Conservation (phyloP, 2,797 vertebrate genomes). For the Brachyrhaphis roseni region DNA sequence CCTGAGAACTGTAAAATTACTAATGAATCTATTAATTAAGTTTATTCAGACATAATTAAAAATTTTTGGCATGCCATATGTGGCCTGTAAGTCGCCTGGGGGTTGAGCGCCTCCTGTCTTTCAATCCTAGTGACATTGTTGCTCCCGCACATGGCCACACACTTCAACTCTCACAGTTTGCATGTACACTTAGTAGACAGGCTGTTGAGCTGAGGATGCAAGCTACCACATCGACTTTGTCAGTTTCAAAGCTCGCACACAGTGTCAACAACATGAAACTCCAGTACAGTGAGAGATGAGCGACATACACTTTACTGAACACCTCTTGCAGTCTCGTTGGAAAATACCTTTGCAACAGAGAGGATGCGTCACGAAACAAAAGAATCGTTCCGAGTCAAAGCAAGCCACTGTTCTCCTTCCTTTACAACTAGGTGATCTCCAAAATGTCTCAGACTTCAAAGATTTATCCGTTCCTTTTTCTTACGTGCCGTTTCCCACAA, state of each 20-base stretch:
- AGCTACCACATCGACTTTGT: constrained; percentile 38
- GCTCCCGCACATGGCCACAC: background rate
- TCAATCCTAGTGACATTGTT: background rate
- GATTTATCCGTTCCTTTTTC: constrained; percentile 10
- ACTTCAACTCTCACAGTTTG: background rate
- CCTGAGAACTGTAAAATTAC: background rate
- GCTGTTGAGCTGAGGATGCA: constrained; percentile 32
- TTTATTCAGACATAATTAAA: background rate
- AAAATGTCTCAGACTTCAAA: constrained; percentile 46
- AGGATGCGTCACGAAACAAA: constrained; percentile 37
- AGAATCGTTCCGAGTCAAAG: constrained; percentile 41
- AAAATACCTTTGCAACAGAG: constrained; percentile 13
- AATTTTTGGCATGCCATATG: background rate
- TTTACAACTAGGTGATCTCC: constrained; percentile 35
- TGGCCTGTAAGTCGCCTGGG: background rate
- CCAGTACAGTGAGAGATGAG: constrained; percentile 26
- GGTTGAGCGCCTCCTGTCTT: background rate
- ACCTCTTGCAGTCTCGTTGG: constrained; percentile 31
- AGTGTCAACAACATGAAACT: constrained; percentile 33
- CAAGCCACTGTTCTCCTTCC: constrained; percentile 35
- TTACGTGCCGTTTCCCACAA: constrained; percentile 5
- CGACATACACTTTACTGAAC: constrained; percentile 10
- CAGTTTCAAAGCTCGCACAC: constrained; percentile 39
- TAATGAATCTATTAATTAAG: background rate
- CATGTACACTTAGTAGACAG: background rate